These are phyloP conservation scores for Dunckerocampus dactyliophorus DNA, from an alignment of 2,113 vertebrate genomes.

Conservation along the genomic window DNA sequence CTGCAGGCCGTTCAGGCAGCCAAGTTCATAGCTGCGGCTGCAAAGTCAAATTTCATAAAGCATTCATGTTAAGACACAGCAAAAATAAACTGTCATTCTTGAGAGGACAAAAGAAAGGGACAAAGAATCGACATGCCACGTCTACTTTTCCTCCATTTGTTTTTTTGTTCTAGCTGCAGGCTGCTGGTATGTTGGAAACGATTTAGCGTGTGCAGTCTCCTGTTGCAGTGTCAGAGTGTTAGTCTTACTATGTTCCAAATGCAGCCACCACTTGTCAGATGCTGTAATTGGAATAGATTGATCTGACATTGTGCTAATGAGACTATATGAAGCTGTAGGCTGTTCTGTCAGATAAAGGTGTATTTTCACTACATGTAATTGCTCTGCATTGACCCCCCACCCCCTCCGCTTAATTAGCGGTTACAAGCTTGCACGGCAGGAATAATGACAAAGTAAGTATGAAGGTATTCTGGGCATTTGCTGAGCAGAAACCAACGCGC, in stretches of 20 bases:
- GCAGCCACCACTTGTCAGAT: too few relatives aligned
- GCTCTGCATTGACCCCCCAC: background rate
- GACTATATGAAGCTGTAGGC: too few relatives aligned
- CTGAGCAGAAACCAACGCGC: constrained; percentile 13
- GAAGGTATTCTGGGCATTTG: background rate
- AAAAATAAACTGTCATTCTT: constrained; percentile 12
- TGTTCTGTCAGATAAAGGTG: too few relatives aligned
- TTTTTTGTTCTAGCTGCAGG: constrained; percentile 29
- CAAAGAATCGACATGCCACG: constrained; percentile 4
- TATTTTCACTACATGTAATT: too few relatives aligned
- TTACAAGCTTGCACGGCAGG: background rate
- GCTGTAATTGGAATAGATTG: too few relatives aligned
- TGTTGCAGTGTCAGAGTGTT: too few relatives aligned
- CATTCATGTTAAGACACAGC: background rate
- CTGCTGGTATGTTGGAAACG: constrained; percentile 14
- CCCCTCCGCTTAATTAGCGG: background rate
- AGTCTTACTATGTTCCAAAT: too few relatives aligned
- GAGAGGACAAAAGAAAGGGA: background rate
- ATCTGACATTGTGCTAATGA: too few relatives aligned
- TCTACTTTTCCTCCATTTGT: constrained; percentile 17
- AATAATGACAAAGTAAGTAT: background rate
- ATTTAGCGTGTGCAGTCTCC: too few relatives aligned
- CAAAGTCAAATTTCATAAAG: constrained; percentile 9
- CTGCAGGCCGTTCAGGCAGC: too few relatives aligned
- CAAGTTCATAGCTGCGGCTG: background rate